Base-by-base conservation (phyloP, 2,113 vertebrate genomes). In the Smithornis capensis region DNA sequence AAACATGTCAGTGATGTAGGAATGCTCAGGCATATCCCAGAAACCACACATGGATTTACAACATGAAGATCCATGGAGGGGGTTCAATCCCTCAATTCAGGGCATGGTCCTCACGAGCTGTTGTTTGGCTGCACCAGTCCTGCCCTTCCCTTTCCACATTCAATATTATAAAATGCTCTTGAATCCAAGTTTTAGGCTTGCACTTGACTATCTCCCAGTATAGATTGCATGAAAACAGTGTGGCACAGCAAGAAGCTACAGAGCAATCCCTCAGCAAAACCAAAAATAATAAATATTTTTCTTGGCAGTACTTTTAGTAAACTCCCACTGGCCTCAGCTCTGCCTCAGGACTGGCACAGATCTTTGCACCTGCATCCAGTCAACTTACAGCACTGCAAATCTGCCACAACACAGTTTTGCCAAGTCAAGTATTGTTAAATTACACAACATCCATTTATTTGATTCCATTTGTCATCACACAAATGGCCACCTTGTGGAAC, bases 341-440 rank as follows among this genome's bases (percentile, higher is more conserved):
- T 92, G 89, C 73, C 53, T 81, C 47, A 68, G 60, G 44, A 67
- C 69, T 94, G 88, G 94, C 90, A 93, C 17, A 6, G 37, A 45
- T 68, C 64, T 86, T 40, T 93, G 82, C 96, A 95, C 68, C 83
- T 93, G 73, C 79, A 88, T n/a, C 40, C 86, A 91, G 79, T 60
- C 71, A 75, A 37, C 67, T 52, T 38, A 47, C 12, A 59, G 44
- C 73, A 75, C 31, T 9, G 60, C 33, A 92, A 77, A 69, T 27
- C 55, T 62, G 78, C 69, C 80, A 92, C 27, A 24, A 31, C 31
- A 44, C 25, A 49, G 49, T 68, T 87, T 78, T 64, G 62, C 31
- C 27, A 78, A 62, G 38, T 56, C 60, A 81, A 57, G 53, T 38
- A 31, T 18, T 64, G 76, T 37, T 68, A 49, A 68, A 81, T 67